Conservation (phyloP, 2,113 vertebrate species). For the Ancistrus triradiatus region DNA sequence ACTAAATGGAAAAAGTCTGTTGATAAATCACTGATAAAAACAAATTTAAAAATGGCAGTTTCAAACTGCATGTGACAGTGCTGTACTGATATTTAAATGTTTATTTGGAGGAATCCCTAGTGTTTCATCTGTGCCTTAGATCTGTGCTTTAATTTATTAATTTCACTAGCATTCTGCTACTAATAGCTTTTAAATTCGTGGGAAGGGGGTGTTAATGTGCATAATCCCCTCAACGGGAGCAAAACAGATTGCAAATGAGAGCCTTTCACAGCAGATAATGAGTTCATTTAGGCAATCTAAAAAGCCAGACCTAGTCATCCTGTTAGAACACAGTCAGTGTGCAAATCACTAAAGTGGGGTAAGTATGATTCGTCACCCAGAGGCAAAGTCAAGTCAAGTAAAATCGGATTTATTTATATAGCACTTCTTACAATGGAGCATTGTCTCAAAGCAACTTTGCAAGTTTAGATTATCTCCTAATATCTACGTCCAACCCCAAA, state of each 20-base stretch:
- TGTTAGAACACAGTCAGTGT: slow-evolving; percentile 29
- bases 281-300: slow-evolving; percentile 42
- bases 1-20: slow-evolving; percentile 6
- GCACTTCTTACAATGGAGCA: no score
- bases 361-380: no score
- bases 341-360: not conserved
- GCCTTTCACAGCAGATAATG: slow-evolving; percentile 50
- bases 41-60: not conserved
- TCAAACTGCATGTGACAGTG: not conserved
- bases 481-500: no score
- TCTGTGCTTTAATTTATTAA: not conserved
- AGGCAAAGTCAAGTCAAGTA: no score
- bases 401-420: no score
- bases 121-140: not conserved
- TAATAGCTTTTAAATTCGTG: not conserved
- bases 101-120: not conserved
- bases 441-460: no score
- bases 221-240: slow-evolving; percentile 15
- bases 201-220: not conserved
- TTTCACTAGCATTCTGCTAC: not conserved
- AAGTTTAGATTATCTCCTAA: no score
- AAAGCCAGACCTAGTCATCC: slow-evolving; percentile 36
- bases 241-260: slow-evolving; percentile 43
- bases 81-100: not conserved
- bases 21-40: slow-evolving; percentile 17